Percentiles rank a stretch among this genome's conserved stretches.
Conservation (phyloP, 1,140 invertebrate genomes). For the Apis dorsata region DNA sequence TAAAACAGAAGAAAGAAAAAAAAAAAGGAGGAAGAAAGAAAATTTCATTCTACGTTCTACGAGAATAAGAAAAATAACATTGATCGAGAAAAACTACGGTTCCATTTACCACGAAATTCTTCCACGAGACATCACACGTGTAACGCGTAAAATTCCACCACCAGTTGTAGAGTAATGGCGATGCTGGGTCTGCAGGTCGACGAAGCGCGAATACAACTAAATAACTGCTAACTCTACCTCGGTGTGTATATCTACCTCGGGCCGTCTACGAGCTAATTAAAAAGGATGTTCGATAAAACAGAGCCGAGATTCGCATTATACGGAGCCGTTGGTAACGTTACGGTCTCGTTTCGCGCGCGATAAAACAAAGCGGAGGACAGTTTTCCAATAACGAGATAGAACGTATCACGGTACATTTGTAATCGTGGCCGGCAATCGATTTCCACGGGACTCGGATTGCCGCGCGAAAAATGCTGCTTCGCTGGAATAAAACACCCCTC, state of each 20-base stretch:
- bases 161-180: no score
- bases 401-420: conserved; percentile 47
- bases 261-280: conserved; percentile 41
- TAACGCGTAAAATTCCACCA: no score
- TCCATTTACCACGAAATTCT: no score
- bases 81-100: no score
- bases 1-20: no score
- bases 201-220: conserved; percentile 27
- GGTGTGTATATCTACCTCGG: neutral
- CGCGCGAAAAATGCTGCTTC: conserved; percentile 50
- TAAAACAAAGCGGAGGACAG: conserved; percentile 36
- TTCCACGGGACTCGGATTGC: conserved; percentile 53
- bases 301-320: conserved; percentile 8
- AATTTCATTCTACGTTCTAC: no score
- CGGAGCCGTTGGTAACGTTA: neutral
- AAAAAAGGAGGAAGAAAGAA: no score
- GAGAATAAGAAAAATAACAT: no score
- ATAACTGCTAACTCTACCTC: conserved; percentile 10
- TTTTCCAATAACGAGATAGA: conserved; percentile 64
- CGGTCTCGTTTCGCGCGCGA: conserved; percentile 16
- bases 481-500: conserved; percentile 38
- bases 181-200: neutral
- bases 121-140: no score
- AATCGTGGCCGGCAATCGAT: conserved; percentile 52
- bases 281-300: conserved; percentile 24